Conservation (phyloP, 2,888 invertebrate species). For the Griposia aprilina region DNA sequence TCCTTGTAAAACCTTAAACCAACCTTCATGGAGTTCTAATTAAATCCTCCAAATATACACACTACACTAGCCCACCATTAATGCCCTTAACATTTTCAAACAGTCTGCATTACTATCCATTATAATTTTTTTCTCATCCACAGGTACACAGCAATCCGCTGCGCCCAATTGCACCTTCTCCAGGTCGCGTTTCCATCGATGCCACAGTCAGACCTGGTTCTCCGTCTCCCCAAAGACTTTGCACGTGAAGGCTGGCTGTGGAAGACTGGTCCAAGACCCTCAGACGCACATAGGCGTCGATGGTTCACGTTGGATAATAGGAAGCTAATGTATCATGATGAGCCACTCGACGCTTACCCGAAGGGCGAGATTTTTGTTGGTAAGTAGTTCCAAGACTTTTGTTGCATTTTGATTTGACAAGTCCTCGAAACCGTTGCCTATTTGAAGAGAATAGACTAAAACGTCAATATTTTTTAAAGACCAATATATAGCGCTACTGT, state of each 20-base stretch:
- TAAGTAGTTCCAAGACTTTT: slow-evolving; percentile 67
- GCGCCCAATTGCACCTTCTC: slow-evolving; percentile 95
- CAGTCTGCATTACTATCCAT: neutral
- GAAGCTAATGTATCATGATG: slow-evolving; percentile 98
- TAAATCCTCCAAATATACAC: neutral
- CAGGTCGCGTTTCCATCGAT: slow-evolving; percentile 96
- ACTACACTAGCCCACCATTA: neutral
- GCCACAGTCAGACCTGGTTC: slow-evolving; percentile 93
- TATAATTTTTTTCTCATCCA: neutral
- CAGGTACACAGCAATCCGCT: slow-evolving; percentile 94
- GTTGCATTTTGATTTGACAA: neutral
- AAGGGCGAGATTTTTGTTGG: slow-evolving; percentile 98
- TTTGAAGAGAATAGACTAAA: neutral
- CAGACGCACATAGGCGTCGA: slow-evolving; percentile 95
- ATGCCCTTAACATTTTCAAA: neutral
- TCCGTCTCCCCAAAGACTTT: slow-evolving; percentile 95
- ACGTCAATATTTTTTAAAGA: neutral
- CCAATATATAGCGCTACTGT: neutral
- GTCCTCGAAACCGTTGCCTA: neutral
- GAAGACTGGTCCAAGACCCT: slow-evolving; percentile 96
- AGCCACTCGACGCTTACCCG: slow-evolving; percentile 96
- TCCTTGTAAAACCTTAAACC: neutral
- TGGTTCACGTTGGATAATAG: slow-evolving; percentile 97
- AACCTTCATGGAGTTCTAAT: neutral
- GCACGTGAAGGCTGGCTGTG: slow-evolving; percentile 96